phyloP scores from a whole-genome alignment of 2,888 invertebrate genomes.

The Agrypnus murinus region DNA sequence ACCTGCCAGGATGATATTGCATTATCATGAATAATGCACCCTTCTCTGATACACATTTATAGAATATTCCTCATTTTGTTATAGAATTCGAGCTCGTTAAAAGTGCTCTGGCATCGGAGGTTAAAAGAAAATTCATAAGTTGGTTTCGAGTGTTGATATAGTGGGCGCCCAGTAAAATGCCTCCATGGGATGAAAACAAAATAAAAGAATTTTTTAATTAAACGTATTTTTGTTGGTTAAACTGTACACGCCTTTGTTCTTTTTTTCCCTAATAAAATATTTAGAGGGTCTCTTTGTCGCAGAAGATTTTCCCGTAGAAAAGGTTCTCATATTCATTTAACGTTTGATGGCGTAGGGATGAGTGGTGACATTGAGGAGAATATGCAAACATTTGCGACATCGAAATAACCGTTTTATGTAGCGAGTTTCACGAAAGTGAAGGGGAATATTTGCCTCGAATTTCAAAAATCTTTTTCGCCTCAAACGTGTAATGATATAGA shows the following conservation, averaged over 20 bases:
- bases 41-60: too few species aligned
- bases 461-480: slow-evolving; percentile 54
- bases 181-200: too few species aligned
- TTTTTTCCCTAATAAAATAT: neutral
- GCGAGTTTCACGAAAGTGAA: slow-evolving; percentile 30
- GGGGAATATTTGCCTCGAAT: slow-evolving; percentile 50
- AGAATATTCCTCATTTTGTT: too few species aligned
- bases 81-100: too few species aligned
- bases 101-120: too few species aligned
- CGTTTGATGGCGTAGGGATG: slow-evolving; percentile 25
- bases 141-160: too few species aligned
- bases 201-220: neutral
- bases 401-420: slow-evolving; percentile 41
- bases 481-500: slow-evolving; percentile 57
- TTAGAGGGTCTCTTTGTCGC: slow-evolving; percentile 1
- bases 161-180: too few species aligned
- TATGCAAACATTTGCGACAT: slow-evolving; percentile 41
- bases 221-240: neutral
- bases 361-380: slow-evolving; percentile 36
- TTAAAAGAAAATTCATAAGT: too few species aligned
- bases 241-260: too few species aligned
- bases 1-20: too few species aligned
- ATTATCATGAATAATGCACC: too few species aligned
- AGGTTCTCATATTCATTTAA: slow-evolving; percentile 37
- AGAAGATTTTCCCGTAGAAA: slow-evolving; percentile 9